A percentile compares a stretch with the other conserved stretches of the same genome.
Evolutionary conservation across 2,113 vertebrate genomes (phyloP).

Genomic region (Alligator mississippiensis): DNA sequence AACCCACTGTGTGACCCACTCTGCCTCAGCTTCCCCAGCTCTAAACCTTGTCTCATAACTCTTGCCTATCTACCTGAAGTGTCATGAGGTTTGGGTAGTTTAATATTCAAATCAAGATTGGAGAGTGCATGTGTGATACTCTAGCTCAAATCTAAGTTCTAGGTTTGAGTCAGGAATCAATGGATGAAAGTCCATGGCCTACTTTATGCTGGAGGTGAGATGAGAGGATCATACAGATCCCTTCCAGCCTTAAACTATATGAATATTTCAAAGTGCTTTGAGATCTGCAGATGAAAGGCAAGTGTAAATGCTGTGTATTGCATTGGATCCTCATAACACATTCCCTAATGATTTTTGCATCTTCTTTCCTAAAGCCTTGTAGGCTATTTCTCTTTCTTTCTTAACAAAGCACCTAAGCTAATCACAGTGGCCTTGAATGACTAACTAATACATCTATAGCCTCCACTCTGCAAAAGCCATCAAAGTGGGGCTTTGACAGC

Average conservation of each 20-base stretch:
- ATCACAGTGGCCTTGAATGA: not conserved
- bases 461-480: not conserved
- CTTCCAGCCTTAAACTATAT: not conserved
- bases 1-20: not conserved
- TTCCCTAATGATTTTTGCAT: not conserved
- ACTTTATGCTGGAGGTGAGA: not conserved
- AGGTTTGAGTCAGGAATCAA: not conserved
- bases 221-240: not conserved
- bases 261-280: not conserved
- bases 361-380: not conserved
- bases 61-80: accelerated
- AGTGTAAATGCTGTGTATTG: not conserved
- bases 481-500: not conserved
- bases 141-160: not conserved
- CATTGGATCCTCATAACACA: not conserved
- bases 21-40: not conserved
- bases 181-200: not conserved
- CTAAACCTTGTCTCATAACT: not conserved
- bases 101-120: not conserved
- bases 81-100: accelerated
- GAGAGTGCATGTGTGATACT: too few relatives aligned
- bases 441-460: not conserved
- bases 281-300: not conserved
- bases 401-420: not conserved
- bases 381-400: constrained; percentile 4